Evolutionary conservation across 2,888 invertebrate species (phyloP), one percentile per base, ranked within the genome.

Genomic region (Stramonita haemastoma): DNA sequence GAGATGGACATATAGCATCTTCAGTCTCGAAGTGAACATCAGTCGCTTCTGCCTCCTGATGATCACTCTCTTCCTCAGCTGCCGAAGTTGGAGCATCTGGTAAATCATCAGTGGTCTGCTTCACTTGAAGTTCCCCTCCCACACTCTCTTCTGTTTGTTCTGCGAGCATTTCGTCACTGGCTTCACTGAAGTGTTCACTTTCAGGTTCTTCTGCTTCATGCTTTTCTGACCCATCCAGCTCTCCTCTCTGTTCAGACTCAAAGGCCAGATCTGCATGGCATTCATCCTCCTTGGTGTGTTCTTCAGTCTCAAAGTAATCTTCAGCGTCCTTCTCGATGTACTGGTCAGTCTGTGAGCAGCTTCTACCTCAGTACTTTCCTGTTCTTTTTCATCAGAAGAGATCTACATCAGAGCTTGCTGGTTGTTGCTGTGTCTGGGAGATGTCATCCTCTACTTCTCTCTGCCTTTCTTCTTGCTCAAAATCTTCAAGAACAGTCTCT

Each of bases 41-140:
- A 17, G 84, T 73, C n/a, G 8, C 85, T 56, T 85, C 87, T 87
- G 60, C 73, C n/a, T 73, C 11, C 73, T 73, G 2, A 17, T n/a
- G 26, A 29, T 66, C 66, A 66, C 66, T 66, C 66, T 66, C 5
- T 22, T 17, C 19, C 26, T 66, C 66, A 66, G 66, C 19, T 6
- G 66, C 66, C 26, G 66, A 6, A 17, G 17, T 26, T 73, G 73
- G 4, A 73, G 73, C 73, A n/a, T 73, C 81, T 32, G 87, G 87
- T 5, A 60, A 29, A 60, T 36, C n/a, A 36, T 46, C 46, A 29
- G 34, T 19, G 6, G 32, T 22, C 73, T 73, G 73, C n/a, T 73
- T n/a, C 79, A 5, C 11, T 79, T 79, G 32, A 32, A 5, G 15
- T 1, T 17, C 17, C 13, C 13, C 79, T 79, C 11, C 79, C 32